A percentile compares a stretch with the other conserved stretches of the same genome.
Conservation (phyloP, 2,888 invertebrate genomes). For the Andrena flavipes region DNA sequence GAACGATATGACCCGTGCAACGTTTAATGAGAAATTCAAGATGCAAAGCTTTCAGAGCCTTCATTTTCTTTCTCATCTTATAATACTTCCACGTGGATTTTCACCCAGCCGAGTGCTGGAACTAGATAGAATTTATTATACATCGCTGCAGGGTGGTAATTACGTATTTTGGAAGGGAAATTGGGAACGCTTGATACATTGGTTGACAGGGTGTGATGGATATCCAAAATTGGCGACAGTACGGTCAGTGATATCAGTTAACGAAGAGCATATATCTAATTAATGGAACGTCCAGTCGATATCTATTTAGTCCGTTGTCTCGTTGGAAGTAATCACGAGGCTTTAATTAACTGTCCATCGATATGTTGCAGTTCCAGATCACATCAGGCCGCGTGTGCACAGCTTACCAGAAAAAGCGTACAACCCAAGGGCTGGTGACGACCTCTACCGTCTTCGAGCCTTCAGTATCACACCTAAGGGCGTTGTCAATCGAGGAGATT, state of each 20-base stretch:
- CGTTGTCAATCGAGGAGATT: conserved; percentile 95
- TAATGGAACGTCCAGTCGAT: conserved; percentile 24
- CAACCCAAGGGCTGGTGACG: conserved; percentile 93
- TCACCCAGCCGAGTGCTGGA: background rate
- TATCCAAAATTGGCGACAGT: background rate
- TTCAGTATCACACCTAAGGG: conserved; percentile 96
- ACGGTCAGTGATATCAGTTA: background rate
- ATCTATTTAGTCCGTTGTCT: conserved; percentile 8
- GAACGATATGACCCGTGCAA: background rate
- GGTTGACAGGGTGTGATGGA: background rate
- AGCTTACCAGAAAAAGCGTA: conserved; percentile 94
- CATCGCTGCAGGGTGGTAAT: background rate
- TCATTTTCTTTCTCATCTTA: background rate
- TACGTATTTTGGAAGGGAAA: too few relatives aligned
- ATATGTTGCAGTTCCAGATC: conserved; percentile 90
- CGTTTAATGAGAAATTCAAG: conserved; percentile 18
- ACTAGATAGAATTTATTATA: background rate
- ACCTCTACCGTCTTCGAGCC: conserved; percentile 92
- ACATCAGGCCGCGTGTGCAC: conserved; percentile 93
- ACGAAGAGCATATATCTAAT: conserved; percentile 12
- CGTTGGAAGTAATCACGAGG: conserved; percentile 10
- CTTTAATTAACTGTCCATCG: conserved; percentile 53
- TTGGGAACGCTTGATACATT: too few relatives aligned
- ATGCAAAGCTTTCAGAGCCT: background rate
- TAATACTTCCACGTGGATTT: background rate